Percentiles rank a stretch among this genome's conserved stretches.
These are phyloP conservation scores for Ploceus nigricollis DNA, from an alignment of 2,113 vertebrate species.

Conservation along the genomic window DNA sequence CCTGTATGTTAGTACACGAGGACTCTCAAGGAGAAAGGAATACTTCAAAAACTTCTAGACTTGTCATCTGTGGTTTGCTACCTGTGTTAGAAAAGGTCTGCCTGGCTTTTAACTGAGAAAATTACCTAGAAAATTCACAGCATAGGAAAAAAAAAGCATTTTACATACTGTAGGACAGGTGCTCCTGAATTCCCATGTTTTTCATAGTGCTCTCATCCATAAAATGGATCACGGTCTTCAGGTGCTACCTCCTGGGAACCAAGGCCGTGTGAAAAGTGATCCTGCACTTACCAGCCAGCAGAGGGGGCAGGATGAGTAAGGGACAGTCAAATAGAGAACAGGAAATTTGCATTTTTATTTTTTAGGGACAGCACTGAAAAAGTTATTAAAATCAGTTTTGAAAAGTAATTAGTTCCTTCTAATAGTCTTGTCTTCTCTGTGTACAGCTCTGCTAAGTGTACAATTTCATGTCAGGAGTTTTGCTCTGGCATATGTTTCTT, in stretches of 20 bases:
- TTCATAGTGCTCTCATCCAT: neutral
- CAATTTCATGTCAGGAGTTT: neutral
- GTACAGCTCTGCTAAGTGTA: neutral
- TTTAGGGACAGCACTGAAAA: neutral
- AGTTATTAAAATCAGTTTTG: neutral
- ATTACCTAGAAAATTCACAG: neutral
- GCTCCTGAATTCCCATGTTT: neutral
- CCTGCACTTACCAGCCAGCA: conserved; percentile 7
- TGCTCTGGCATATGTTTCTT: neutral
- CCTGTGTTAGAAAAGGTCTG: neutral
- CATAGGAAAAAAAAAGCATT: neutral
- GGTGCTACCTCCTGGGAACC: neutral
- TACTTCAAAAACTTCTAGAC: neutral
- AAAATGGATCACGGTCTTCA: fast-evolving
- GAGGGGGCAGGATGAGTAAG: conserved; percentile 7
- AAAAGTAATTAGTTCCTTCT: neutral
- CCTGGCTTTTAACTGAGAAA: neutral
- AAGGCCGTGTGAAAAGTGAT: too few species aligned
- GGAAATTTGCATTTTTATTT: neutral
- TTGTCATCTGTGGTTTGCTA: neutral
- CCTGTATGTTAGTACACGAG: neutral
- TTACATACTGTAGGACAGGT: neutral
- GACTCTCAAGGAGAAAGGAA: neutral
- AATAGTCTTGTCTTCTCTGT: neutral
- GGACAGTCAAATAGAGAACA: neutral